These are phyloP conservation scores for Drosophila anomalata DNA, from an alignment of 2,888 invertebrate genomes.

Conservation along the genomic window DNA sequence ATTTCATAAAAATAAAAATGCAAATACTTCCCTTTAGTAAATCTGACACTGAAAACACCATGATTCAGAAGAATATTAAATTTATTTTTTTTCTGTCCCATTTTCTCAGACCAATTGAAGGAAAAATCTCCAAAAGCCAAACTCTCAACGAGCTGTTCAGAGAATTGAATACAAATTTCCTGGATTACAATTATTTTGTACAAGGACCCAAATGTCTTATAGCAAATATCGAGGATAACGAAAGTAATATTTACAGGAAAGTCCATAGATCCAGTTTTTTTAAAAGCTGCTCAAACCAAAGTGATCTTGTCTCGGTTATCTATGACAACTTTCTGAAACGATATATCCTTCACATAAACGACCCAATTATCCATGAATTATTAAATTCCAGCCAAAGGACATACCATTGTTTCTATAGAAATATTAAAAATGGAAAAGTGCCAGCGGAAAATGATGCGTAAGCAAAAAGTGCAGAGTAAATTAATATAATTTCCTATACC, in stretches of 20 bases:
- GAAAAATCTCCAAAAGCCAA: not conserved
- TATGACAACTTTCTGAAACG: not conserved
- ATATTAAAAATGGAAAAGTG: not conserved
- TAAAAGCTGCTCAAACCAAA: not conserved
- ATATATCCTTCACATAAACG: constrained; percentile 1
- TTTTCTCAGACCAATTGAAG: not conserved
- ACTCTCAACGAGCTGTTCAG: not conserved
- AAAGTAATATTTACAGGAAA: not conserved
- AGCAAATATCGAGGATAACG: not conserved
- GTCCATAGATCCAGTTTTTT: not conserved
- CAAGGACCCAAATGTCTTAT: not conserved
- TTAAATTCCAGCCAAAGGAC: not conserved
- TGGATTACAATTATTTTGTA: not conserved
- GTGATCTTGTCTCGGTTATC: not conserved
- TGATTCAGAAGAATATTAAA: not conserved
- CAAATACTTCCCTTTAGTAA: not conserved
- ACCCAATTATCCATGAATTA: not conserved
- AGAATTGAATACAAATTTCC: not conserved
- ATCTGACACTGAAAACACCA: not conserved
- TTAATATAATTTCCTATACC: not conserved
- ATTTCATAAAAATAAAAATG: not conserved
- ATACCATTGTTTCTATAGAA: constrained; percentile 1
- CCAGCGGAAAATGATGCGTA: not conserved
- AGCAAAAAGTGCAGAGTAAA: not conserved
- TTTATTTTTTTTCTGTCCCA: not conserved